Evolutionary conservation across 2,888 invertebrate genomes (phyloP).

Genomic region (Gortyna flavago): DNA sequence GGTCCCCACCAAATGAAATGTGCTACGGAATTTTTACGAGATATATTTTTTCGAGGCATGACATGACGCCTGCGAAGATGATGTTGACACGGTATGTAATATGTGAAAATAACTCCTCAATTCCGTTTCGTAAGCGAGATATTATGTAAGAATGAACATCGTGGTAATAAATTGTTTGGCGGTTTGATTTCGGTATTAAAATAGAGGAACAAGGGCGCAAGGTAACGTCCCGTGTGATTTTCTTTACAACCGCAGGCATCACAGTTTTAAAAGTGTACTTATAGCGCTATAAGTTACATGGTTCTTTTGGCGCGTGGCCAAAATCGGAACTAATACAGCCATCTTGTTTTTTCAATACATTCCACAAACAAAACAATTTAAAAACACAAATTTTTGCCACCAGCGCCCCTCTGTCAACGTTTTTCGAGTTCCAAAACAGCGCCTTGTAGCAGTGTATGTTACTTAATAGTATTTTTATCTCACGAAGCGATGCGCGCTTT

Average conservation of each 20-base stretch:
- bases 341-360: background rate
- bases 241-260: no score
- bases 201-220: background rate
- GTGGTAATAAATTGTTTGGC: conserved; percentile 15
- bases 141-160: background rate
- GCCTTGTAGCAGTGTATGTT: background rate
- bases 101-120: conserved; percentile 34
- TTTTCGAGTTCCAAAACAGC: background rate
- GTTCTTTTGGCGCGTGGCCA: background rate
- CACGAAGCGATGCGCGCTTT: background rate
- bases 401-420: background rate
- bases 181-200: conserved; percentile 22
- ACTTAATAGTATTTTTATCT: background rate
- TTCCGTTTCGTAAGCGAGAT: conserved; percentile 16
- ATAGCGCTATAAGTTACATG: background rate
- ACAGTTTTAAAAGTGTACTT: background rate
- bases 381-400: background rate
- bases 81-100: conserved; percentile 48
- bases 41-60: conserved; percentile 55
- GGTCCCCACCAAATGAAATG: conserved; percentile 47
- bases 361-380: background rate
- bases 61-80: conserved; percentile 29
- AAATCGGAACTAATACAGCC: background rate
- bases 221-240: background rate
- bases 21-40: conserved; percentile 56